These are phyloP conservation scores for Sarcophaga peregrina DNA, from an alignment of 1,140 invertebrate genomes.

Conservation along the genomic window DNA sequence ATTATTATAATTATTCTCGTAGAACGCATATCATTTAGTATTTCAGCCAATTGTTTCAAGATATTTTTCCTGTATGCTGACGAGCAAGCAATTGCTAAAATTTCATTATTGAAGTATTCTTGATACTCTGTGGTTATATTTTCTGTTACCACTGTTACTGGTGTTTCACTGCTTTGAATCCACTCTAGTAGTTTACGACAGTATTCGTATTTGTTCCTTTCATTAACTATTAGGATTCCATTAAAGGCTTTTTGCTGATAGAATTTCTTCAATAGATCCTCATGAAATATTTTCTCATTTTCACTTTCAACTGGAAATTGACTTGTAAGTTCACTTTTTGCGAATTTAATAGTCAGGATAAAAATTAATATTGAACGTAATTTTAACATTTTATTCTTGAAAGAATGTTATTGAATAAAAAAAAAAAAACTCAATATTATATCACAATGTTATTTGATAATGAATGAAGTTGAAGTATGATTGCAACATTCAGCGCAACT, in stretches of 20 bases:
- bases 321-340: too few relatives aligned
- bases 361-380: too few relatives aligned
- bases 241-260: not conserved
- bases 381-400: too few relatives aligned
- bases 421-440: too few relatives aligned
- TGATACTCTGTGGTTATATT: not conserved
- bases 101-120: constrained; percentile 4
- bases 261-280: not conserved
- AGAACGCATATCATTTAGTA: not conserved
- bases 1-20: not conserved
- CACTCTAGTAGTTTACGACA: not conserved
- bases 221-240: not conserved
- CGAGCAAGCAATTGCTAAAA: not conserved
- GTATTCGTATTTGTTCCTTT: not conserved
- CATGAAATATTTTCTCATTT: not conserved
- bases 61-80: not conserved
- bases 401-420: too few relatives aligned
- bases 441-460: too few relatives aligned
- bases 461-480: too few relatives aligned
- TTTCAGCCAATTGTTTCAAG: not conserved
- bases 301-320: not conserved
- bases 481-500: too few relatives aligned
- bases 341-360: too few relatives aligned
- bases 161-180: not conserved
- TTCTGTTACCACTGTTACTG: not conserved